These are phyloP conservation scores for Cybosia mesomella DNA, from an alignment of 2,888 invertebrate genomes.

Conservation along the genomic window DNA sequence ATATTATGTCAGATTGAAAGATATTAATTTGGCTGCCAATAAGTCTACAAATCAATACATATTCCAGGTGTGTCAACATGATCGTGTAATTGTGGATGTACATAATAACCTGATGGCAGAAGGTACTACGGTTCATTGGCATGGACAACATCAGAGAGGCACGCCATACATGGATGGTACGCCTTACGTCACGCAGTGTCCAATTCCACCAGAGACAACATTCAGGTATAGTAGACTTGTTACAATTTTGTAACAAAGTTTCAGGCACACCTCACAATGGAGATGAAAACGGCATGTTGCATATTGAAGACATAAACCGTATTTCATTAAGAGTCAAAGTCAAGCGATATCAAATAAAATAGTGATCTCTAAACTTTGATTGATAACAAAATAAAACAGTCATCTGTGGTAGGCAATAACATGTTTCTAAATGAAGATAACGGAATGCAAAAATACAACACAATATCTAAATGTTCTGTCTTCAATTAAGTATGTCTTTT, in stretches of 20 bases:
- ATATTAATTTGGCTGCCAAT: too few species aligned
- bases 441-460: too few species aligned
- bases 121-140: conserved; percentile 96
- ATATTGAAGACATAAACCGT: too few species aligned
- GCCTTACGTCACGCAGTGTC: conserved; percentile 94
- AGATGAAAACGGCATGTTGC: background rate
- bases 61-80: conserved; percentile 93
- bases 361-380: too few species aligned
- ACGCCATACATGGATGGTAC: conserved; percentile 96
- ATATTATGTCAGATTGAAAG: background rate
- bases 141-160: conserved; percentile 93
- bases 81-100: conserved; percentile 93
- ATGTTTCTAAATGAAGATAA: too few species aligned
- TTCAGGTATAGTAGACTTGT: conserved; percentile 83
- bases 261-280: background rate
- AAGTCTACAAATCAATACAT: background rate
- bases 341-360: too few species aligned
- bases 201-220: conserved; percentile 91
- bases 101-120: conserved; percentile 93
- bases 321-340: too few species aligned
- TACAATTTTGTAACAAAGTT: background rate
- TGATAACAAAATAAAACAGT: too few species aligned
- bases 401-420: too few species aligned
- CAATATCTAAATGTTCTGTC: background rate
- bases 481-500: background rate